Evolutionary conservation across 64 coral and sea anemone genomes (phyloP), one percentile per base, ranked within the genome.

Genomic region (Stichodactyla mertensii): DNA sequence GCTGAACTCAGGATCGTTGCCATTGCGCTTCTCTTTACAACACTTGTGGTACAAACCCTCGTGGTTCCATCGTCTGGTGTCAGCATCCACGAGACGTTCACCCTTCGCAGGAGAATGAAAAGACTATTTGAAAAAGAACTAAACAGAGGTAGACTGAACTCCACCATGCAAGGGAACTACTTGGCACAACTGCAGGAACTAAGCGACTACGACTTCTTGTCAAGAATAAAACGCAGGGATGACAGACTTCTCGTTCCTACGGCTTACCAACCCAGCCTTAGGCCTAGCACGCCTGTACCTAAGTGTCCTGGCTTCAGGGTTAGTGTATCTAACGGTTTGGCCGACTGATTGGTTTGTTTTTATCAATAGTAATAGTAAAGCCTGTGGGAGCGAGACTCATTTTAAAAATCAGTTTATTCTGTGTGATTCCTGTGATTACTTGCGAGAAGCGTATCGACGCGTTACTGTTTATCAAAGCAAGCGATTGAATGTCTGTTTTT

Each of bases 71-170:
- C 69, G 7, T 4, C 4, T 74, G 12, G 24, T 20, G 18, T 81
- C 78, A 81, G 71, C 13, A 23, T 78, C 28, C 86, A 77, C 1
- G 86, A 87, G 23, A 87, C 86, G 2, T 55, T 77, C 15, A 10
- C 62, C 4, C 22, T 87, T 55, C 31, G 86, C 18, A 12, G 19
- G 51, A 77, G 18, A 31, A 77, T 87, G 71, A 71, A 55, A 77
- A 71, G 16, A 14, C 61, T 77, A 8, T 77, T 87, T 19, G 86
- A 87, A 87, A 66, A 16, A 23, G 67, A 87, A 27, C 24, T 87
- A 24, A 36, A 56, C 71, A 74, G 57, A 20, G 71, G 86, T 2
- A 74, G 27, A 54, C 53, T 87, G 16, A 26, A 77, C 64, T 77
- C 86, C 10, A 6, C 7, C 11, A 31, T 74, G 67, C 64, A 55